These are phyloP conservation scores for Istiophorus platypterus DNA, from an alignment of 2,113 vertebrate species.

Conservation along the genomic window DNA sequence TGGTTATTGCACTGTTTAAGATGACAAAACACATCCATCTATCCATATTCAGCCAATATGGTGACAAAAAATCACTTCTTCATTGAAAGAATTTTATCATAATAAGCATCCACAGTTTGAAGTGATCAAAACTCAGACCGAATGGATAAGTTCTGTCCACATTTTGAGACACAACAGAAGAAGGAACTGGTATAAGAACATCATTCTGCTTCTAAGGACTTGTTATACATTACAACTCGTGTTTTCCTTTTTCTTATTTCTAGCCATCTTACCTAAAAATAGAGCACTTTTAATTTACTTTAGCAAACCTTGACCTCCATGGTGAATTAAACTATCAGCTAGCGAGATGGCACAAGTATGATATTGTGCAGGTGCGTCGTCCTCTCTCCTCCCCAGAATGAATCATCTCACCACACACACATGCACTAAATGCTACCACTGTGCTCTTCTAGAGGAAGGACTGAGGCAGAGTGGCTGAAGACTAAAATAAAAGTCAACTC, in stretches of 20 bases:
- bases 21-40: background rate
- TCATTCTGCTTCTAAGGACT: background rate
- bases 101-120: too few species aligned
- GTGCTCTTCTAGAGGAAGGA: conserved; percentile 66
- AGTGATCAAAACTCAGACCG: background rate
- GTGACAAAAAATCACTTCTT: background rate
- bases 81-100: background rate
- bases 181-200: background rate
- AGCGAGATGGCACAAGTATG: conserved; percentile 48
- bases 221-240: background rate
- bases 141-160: background rate
- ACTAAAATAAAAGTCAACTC: conserved; percentile 75
- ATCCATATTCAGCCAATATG: background rate
- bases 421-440: conserved; percentile 75
- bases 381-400: conserved; percentile 36
- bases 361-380: conserved; percentile 69
- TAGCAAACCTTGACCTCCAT: conserved; percentile 7
- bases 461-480: conserved; percentile 51
- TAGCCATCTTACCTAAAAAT: background rate
- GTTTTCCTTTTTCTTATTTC: background rate
- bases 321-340: conserved; percentile 50
- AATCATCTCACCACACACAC: conserved; percentile 51
- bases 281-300: background rate
- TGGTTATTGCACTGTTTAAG: background rate
- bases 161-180: background rate